Base-by-base conservation (phyloP, 1,140 invertebrate genomes). In the Tenebrio molitor region DNA sequence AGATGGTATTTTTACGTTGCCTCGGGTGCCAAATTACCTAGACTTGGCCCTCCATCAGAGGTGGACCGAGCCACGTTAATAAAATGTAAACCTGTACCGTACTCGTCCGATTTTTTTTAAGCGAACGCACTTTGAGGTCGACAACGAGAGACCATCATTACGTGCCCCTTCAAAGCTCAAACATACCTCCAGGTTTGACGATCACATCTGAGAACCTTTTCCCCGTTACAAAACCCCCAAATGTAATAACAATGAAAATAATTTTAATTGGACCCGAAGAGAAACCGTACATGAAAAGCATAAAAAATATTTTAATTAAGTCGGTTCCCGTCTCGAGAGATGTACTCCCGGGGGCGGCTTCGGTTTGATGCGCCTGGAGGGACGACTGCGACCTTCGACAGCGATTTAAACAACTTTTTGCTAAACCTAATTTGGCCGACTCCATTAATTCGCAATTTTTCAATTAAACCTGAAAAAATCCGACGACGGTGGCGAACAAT, bases 381-480 rank as follows among this genome's bases (percentile, higher is more conserved):
- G n/a, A n/a, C 8, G 3, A n/a, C 50, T 25, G 19, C 23, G 50
- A 58, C 50, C 50, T 58, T 58, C 50, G 50, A 58, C 23, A 29
- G 12, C 23, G 29, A 29, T 58, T 58, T 58, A 29, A 25, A 12
- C 50, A 58, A 58, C 19, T 58, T 58, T 58, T 58, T 58, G n/a
- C 23, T 14, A 29, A 58, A 29, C 50, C 50, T 58, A 58, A 58
- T 58, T 58, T 58, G 21, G 21, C 23, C 23, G 14, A 25, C 50
- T 29, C 50, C 50, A 58, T 58, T 58, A 58, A 58, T 58, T 29
- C 50, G n/a, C 50, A 58, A 58, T 58, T 58, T 58, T 58, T 58
- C 50, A 58, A 58, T 58, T 58, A 58, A n/a, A 10, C 23, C 23
- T 8, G 12, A 50, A 50, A 50, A 23, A 17, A 3, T 12, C 16